Evolutionary conservation across 2,113 vertebrate genomes (phyloP).

Genomic region (Notothenia rossii): DNA sequence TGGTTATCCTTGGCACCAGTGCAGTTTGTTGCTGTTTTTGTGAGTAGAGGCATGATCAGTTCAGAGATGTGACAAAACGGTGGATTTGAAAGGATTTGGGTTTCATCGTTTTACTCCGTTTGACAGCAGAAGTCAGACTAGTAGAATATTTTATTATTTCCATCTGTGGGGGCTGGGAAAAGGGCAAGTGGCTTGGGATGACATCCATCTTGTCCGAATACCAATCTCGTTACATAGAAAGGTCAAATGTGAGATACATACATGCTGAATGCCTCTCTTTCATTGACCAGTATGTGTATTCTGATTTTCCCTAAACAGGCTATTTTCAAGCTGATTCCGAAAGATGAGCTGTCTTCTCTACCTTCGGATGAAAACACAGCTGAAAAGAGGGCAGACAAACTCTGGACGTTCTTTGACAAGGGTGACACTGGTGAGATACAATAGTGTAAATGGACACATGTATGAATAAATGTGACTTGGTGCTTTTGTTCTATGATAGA

Average conservation of each 20-base stretch:
- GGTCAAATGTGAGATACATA: background rate
- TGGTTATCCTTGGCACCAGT: constrained; percentile 13
- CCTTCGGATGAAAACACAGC: constrained; percentile 76
- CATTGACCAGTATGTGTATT: background rate
- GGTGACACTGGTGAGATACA: constrained; percentile 71
- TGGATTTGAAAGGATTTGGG: constrained; percentile 12
- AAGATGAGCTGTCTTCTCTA: constrained; percentile 56
- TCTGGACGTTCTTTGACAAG: constrained; percentile 78
- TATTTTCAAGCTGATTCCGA: constrained; percentile 79
- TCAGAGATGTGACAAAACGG: constrained; percentile 1
- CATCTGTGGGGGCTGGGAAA: background rate
- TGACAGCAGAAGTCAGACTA: background rate
- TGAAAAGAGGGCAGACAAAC: constrained; percentile 79
- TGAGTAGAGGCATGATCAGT: constrained; percentile 6
- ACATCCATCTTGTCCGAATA: background rate
- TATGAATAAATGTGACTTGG: background rate
- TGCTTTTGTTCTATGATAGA: background rate
- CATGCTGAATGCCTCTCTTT: background rate
- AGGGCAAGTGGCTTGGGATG: background rate
- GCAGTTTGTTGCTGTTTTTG: constrained; percentile 25
- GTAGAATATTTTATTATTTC: background rate
- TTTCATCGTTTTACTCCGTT: background rate
- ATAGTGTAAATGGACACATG: background rate
- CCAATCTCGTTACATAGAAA: background rate
- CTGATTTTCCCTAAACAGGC: constrained; percentile 54